These are phyloP conservation scores for Formica aserva DNA, from an alignment of 2,888 invertebrate genomes.

Conservation along the genomic window DNA sequence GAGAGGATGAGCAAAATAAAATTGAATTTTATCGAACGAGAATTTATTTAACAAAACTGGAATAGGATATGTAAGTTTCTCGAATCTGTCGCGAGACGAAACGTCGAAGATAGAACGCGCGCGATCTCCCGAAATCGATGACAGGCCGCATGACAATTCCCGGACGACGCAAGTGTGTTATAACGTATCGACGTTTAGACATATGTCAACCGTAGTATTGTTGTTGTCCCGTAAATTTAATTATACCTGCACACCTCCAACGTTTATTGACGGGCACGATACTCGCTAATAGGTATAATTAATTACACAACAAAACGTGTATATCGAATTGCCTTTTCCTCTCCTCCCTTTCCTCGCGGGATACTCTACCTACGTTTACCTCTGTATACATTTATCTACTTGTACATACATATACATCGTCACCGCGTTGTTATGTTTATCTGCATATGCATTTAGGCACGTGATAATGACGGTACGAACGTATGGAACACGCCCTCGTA, in stretches of 20 bases:
- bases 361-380: neutral
- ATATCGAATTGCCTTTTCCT: constrained; percentile 55
- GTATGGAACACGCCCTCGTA: constrained; percentile 11
- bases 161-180: constrained; percentile 54
- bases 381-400: constrained; percentile 7
- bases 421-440: constrained; percentile 11
- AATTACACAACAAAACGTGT: constrained; percentile 72
- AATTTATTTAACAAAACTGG: constrained; percentile 10
- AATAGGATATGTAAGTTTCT: neutral
- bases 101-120: neutral
- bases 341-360: neutral
- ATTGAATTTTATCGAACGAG: neutral
- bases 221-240: constrained; percentile 70
- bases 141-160: constrained; percentile 58
- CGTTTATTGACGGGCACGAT: constrained; percentile 67
- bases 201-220: constrained; percentile 65
- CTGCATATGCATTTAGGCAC: neutral
- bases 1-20: neutral
- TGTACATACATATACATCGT: neutral
- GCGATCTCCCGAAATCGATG: constrained; percentile 23
- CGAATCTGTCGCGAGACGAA: constrained; percentile 16
- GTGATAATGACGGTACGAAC: constrained; percentile 15
- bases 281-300: constrained; percentile 73
- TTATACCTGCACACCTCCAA: constrained; percentile 55
- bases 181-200: constrained; percentile 56